phyloP scores from a whole-genome alignment of 2,797 vertebrate genomes.

The Cuculus canorus region DNA sequence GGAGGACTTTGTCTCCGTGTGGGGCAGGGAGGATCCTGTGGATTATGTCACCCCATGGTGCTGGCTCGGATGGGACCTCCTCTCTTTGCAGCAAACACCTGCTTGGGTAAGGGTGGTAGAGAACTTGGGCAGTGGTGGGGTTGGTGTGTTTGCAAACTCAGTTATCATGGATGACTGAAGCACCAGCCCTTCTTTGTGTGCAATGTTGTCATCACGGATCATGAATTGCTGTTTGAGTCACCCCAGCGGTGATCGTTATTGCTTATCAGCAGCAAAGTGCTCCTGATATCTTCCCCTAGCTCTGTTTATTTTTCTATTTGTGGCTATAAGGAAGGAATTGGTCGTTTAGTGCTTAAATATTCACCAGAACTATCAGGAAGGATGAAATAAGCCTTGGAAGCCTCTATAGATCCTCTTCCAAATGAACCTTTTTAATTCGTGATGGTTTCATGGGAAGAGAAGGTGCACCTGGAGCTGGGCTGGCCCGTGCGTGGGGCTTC shows the following conservation, averaged over 20 bases:
- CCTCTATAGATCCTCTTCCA: neutral
- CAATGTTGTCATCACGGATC: rapidly evolving
- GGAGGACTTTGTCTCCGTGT: rapidly evolving
- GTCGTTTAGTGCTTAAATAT: conserved; percentile 4
- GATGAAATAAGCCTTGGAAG: neutral
- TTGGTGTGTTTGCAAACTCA: neutral
- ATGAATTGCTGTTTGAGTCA: neutral
- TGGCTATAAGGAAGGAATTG: neutral
- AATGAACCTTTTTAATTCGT: neutral
- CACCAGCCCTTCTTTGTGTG: neutral
- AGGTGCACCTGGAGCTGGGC: neutral
- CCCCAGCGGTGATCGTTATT: rapidly evolving
- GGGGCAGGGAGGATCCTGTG: neutral
- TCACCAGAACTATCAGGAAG: neutral
- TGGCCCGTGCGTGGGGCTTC: neutral
- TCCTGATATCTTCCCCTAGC: neutral
- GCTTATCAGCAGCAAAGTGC: neutral
- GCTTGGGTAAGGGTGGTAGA: neutral
- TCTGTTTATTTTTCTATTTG: neutral
- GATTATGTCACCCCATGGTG: rapidly evolving
- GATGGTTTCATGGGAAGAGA: neutral
- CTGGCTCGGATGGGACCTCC: neutral
- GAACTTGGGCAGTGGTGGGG: neutral
- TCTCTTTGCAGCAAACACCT: neutral
- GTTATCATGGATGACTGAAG: rapidly evolving